Evolutionary conservation across 2,888 invertebrate species (phyloP).

Genomic region (Hybos culiciformis): DNA sequence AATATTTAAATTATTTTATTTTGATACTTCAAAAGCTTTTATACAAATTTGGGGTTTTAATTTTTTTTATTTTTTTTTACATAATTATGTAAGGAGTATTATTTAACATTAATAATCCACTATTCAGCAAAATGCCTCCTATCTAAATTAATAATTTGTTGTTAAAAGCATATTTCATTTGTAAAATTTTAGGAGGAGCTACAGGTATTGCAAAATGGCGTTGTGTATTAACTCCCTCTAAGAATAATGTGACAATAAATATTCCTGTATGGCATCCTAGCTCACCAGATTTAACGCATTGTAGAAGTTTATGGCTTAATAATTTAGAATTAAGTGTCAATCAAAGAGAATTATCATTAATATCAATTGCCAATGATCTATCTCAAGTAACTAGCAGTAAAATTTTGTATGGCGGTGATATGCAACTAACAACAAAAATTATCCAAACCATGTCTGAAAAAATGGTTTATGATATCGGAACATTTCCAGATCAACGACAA

Average conservation of each 20-base stretch:
- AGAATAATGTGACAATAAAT: too few species aligned
- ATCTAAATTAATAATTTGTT: too few species aligned
- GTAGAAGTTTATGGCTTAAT: slow-evolving; percentile 76
- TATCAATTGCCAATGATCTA: slow-evolving; percentile 67
- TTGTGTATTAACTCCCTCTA: slow-evolving; percentile 44
- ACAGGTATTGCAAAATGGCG: slow-evolving; percentile 77
- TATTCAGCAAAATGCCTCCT: too few species aligned
- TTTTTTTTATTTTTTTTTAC: too few species aligned
- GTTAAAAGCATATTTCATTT: too few species aligned
- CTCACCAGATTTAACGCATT: slow-evolving; percentile 76
- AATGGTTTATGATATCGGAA: slow-evolving; percentile 68
- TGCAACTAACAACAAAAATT: slow-evolving; percentile 78
- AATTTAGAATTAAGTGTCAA: slow-evolving; percentile 66
- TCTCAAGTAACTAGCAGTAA: slow-evolving; percentile 76
- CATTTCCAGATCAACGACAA: slow-evolving; percentile 64
- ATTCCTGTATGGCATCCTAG: slow-evolving; percentile 56
- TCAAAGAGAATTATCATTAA: slow-evolving; percentile 58
- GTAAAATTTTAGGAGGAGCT: slow-evolving; percentile 48
- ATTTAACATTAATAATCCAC: too few species aligned
- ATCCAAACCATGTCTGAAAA: slow-evolving; percentile 74
- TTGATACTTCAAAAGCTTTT: background rate
- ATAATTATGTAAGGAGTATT: too few species aligned
- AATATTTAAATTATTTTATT: background rate
- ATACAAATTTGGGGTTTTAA: too few species aligned
- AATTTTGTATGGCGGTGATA: slow-evolving; percentile 77